These are phyloP conservation scores for Tyria jacobaeae DNA, from an alignment of 2,888 invertebrate genomes.

Conservation along the genomic window DNA sequence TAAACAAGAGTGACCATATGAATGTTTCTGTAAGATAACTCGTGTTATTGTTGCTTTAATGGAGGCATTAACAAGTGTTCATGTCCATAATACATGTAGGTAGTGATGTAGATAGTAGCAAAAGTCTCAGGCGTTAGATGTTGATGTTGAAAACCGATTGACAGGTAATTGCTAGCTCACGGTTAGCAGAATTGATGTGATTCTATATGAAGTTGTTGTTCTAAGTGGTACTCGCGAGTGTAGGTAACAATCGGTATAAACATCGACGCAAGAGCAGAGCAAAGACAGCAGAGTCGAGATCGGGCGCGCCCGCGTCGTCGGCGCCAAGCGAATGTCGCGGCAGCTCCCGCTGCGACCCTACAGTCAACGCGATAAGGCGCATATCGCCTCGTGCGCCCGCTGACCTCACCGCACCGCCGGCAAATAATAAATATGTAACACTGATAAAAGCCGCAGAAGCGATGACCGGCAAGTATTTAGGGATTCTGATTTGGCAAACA, in stretches of 20 bases:
- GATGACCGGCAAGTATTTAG: conserved; percentile 83
- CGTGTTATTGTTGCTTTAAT: conserved; percentile 22
- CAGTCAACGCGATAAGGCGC: conserved; percentile 79
- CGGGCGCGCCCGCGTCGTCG: conserved; percentile 66
- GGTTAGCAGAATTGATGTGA: conserved; percentile 23
- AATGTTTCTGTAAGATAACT: conserved; percentile 17
- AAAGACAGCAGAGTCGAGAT: conserved; percentile 77
- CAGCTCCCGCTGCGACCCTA: conserved; percentile 69
- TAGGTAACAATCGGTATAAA: conserved; percentile 51
- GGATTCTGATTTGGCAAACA: conserved; percentile 76
- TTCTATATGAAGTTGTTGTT: conserved; percentile 40
- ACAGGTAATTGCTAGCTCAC: conserved; percentile 29
- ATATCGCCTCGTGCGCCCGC: conserved; percentile 76
- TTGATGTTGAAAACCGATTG: conserved; percentile 16
- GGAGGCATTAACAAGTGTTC: neutral
- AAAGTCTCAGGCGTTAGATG: conserved; percentile 19
- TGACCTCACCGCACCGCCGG: conserved; percentile 82
- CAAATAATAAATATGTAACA: conserved; percentile 86
- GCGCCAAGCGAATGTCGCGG: conserved; percentile 32
- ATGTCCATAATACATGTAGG: neutral
- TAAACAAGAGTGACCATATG: conserved; percentile 8
- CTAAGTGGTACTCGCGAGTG: conserved; percentile 34
- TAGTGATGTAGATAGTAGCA: conserved; percentile 16
- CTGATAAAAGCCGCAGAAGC: conserved; percentile 83
- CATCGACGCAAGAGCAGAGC: conserved; percentile 81